Base-by-base conservation (phyloP, 2,113 vertebrate genomes). In the Amblyornis subalaris region DNA sequence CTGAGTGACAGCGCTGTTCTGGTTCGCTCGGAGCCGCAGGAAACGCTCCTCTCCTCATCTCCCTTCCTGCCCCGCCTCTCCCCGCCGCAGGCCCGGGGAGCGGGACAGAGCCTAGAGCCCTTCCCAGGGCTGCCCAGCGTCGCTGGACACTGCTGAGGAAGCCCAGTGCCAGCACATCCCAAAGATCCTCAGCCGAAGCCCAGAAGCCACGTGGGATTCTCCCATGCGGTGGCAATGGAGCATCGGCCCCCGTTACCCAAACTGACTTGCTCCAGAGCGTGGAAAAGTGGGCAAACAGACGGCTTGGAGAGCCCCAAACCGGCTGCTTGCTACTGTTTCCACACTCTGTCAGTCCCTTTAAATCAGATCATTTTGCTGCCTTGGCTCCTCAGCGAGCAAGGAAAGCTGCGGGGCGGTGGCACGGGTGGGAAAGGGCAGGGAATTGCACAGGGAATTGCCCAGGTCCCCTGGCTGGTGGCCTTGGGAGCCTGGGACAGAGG, bases 31-130 rank as follows among this genome's bases (percentile, higher is more conserved):
- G 53, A 64, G 81, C 51, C 85, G 51, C 96, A 95, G 96, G 97
- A 97, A 98, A 97, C 95, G 79, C 92, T 95, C 96, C 92, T 94
- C 94, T 96, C 93, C 94, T 96, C 96, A 91, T 92, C 94, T 95
- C 83, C 90, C 87, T 97, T 97, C 96, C 97, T 97, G 96, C 92
- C 90, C 93, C 69, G 90, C 92, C 93, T 82, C 35, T 3, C 93
- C 45, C 3, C 73, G 94, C 83, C 2, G 42, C 0, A 0, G 48
- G 40, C 64, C 74, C 3, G 29, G 61, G 9, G 28, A 31, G 21
- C 20, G 48, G 47, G 16, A 79, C 0, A 3, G 19, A 67, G 62
- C 70, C 67, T 3, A 2, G 18, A 2, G 2, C 60, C 45, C 58
- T 55, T 42, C 64, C 79, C 1, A 2, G 45, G 4, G 2, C 5